Conservation (phyloP, 2,797 vertebrate species). For the Apogon talboti region DNA sequence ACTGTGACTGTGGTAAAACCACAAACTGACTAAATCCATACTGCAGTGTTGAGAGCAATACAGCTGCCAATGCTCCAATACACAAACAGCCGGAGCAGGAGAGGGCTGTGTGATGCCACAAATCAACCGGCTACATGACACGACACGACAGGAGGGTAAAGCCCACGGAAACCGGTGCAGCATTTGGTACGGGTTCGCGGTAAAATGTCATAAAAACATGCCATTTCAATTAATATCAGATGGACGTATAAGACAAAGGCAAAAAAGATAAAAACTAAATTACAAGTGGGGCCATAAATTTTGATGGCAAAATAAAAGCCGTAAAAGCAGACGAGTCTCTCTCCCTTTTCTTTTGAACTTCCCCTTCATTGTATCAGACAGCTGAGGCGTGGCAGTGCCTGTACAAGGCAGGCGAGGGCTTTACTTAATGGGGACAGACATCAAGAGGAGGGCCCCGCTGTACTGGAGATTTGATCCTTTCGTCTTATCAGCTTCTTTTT, state of each 20-base stretch:
- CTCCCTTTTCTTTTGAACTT: constrained; percentile 17
- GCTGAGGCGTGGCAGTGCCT: constrained; percentile 49
- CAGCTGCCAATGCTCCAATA: constrained; percentile 57
- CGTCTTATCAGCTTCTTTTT: constrained; percentile 78
- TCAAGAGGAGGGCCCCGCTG: constrained; percentile 57
- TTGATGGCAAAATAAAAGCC: constrained; percentile 44
- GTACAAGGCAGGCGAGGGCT: constrained; percentile 43
- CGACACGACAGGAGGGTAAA: constrained; percentile 9
- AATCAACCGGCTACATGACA: constrained; percentile 38
- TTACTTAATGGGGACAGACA: constrained; percentile 74
- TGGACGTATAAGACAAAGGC: background rate
- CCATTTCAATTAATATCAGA: constrained; percentile 12
- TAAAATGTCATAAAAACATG: constrained; percentile 4
- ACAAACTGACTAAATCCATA: constrained; percentile 72
- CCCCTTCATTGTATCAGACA: constrained; percentile 48
- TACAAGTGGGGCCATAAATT: constrained; percentile 23
- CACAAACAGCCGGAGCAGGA: constrained; percentile 40
- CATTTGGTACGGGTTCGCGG: background rate
- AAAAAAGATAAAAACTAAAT: constrained; percentile 16
- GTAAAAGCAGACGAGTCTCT: constrained; percentile 9
- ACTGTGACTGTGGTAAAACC: constrained; percentile 70
- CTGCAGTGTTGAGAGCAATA: constrained; percentile 53
- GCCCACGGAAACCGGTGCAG: constrained; percentile 2
- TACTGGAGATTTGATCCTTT: constrained; percentile 75
- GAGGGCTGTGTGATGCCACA: constrained; percentile 42